Percentiles rank a stretch among this genome's conserved stretches.
Conservation (phyloP, 2,797 vertebrate species). For the Poeciliopsis gracilis region DNA sequence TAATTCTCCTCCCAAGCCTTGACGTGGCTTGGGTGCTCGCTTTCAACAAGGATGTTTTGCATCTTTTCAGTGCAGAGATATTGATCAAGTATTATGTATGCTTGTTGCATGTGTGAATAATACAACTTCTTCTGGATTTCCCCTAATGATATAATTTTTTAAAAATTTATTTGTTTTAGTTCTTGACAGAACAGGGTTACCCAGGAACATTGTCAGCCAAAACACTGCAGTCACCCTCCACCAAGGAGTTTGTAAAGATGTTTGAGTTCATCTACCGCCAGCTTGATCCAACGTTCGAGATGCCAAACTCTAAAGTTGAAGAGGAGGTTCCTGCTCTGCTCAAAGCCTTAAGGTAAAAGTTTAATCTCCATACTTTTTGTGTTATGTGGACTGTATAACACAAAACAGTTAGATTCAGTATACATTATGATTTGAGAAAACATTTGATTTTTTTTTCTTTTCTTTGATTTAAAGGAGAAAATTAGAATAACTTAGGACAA, state of each 20-base stretch:
- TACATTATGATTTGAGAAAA: background rate
- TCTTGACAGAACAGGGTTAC: slow-evolving; percentile 87
- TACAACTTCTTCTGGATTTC: background rate
- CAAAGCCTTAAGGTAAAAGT: slow-evolving; percentile 88
- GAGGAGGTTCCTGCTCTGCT: slow-evolving; percentile 94
- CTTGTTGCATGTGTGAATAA: background rate
- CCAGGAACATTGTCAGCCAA: slow-evolving; percentile 87
- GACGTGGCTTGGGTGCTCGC: background rate
- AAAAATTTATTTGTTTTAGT: slow-evolving; percentile 74
- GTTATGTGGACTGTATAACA: background rate
- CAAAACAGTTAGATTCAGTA: background rate
- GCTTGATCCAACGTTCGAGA: slow-evolving; percentile 88
- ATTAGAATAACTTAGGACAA: background rate
- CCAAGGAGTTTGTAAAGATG: slow-evolving; percentile 96
- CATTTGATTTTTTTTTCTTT: background rate
- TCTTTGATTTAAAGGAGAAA: background rate
- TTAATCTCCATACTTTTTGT: background rate
- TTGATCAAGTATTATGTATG: background rate
- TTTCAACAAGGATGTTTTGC: background rate
- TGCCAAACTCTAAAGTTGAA: slow-evolving; percentile 92
- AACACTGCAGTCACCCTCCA: slow-evolving; percentile 91
- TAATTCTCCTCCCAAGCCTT: background rate
- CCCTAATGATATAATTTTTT: background rate
- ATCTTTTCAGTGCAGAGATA: background rate
- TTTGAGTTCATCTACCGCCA: slow-evolving; percentile 92